Base-by-base conservation (phyloP, 2,888 invertebrate genomes). In the Crioceris asparagi region DNA sequence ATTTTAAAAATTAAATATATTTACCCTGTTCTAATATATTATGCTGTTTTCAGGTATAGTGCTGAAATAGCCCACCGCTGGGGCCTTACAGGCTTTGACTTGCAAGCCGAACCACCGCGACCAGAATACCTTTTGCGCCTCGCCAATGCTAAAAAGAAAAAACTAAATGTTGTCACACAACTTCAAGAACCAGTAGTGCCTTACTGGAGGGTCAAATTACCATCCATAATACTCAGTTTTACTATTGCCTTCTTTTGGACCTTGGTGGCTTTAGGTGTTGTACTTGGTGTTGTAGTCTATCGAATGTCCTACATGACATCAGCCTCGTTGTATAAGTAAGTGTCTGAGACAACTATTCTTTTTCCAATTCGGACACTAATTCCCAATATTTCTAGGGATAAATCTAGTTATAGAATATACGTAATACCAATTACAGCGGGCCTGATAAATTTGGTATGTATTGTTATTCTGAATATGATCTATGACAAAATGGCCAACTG, bases 31-130 rank as follows among this genome's bases (percentile, higher is more conserved):
- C n/a, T n/a, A n/a, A n/a, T n/a, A n/a, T n/a, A n/a, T n/a, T n/a
- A n/a, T n/a, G n/a, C n/a, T 17, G 10, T 10, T 37, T 40, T n/a
- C 21, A 50, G 50, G 15, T 82, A 82, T 58, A 79, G 82, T 33
- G 77, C 80, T 2, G 77, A 77, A 50, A 71, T 87, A 42, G 75
- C 81, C n/a, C 85, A 86, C 60, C 48, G 79, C 43, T 88, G 88
- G 88, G 87, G 86, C 47, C 67, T 86, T 15, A 75, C 77, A 1
- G 79, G 79, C 26, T 85, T 80, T 61, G 83, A 81, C 51, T 65
- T 75, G 19, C 69, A 73, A 46, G 74, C 82, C 40, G 84, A 85
- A 59, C 83, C 83, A 53, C 84, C 85, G 1, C 63, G 84, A 38
- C 83, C 84, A 1, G 79, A 83, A 57, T 86, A 82, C 61, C 63